Percentiles rank a stretch among this genome's conserved stretches.
Conservation (phyloP, 2,113 vertebrate species). For the Saccopteryx bilineata region DNA sequence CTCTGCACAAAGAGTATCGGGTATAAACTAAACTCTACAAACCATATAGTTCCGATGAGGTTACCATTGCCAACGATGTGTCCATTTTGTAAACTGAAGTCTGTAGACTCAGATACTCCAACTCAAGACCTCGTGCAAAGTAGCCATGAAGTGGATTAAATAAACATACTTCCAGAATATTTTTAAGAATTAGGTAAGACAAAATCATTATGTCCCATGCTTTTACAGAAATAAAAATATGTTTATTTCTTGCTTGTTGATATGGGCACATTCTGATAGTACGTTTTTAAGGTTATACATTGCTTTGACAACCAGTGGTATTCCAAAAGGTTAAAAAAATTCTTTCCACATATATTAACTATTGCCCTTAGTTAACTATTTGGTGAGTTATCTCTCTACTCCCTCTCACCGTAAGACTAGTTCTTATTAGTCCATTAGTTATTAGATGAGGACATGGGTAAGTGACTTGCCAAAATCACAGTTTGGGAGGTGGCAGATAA, state of each 20-base stretch:
- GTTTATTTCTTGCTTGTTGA: slow-evolving; percentile 87
- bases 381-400: slow-evolving; percentile 86
- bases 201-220: background rate
- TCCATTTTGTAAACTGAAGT: background rate
- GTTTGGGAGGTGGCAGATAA: slow-evolving; percentile 16
- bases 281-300: slow-evolving; percentile 89
- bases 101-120: background rate
- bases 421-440: background rate
- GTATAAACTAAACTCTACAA: slow-evolving; percentile 11
- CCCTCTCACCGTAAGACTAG: slow-evolving; percentile 77
- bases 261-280: slow-evolving; percentile 88
- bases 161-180: slow-evolving; percentile 21
- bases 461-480: background rate
- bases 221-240: background rate
- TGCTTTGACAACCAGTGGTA: slow-evolving; percentile 85
- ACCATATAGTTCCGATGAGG: background rate
- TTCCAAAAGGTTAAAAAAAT: slow-evolving; percentile 87
- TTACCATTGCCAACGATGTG: background rate
- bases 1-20: background rate
- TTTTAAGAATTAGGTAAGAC: background rate
- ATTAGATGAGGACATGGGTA: background rate
- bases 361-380: slow-evolving; percentile 93
- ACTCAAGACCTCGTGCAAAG: background rate
- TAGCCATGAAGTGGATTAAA: background rate
- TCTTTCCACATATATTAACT: slow-evolving; percentile 90